Conservation (phyloP, 2,888 invertebrate species). For the Phragmatobia fuliginosa region DNA sequence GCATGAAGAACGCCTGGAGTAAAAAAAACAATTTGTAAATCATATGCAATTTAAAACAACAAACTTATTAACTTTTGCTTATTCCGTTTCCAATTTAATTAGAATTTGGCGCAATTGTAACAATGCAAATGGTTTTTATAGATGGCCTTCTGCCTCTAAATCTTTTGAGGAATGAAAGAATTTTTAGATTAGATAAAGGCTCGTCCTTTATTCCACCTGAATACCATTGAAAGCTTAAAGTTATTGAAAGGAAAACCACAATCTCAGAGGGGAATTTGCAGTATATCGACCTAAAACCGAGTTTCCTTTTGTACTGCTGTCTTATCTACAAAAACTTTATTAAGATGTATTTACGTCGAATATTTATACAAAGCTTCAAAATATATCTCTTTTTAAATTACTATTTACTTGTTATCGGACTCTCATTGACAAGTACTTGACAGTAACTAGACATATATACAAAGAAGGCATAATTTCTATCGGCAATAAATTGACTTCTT, state of each 20-base stretch:
- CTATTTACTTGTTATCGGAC: background rate
- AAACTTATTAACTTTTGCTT: background rate
- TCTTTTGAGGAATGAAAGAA: background rate
- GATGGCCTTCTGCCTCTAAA: background rate
- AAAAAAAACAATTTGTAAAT: too few relatives aligned
- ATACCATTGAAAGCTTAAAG: background rate
- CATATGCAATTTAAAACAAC: background rate
- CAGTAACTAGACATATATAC: slow-evolving; percentile 1
- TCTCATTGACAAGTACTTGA: background rate
- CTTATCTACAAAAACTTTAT: background rate
- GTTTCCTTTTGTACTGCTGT: background rate
- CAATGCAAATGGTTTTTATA: background rate
- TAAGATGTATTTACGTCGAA: background rate
- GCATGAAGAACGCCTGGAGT: too few relatives aligned
- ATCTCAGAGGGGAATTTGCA: background rate
- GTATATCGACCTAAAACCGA: background rate
- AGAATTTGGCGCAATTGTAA: background rate
- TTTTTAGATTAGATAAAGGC: background rate
- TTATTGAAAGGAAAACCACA: background rate
- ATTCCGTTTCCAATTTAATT: background rate
- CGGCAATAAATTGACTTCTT: background rate
- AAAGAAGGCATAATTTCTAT: background rate
- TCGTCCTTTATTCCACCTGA: too few relatives aligned
- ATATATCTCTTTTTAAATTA: background rate
- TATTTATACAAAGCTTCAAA: background rate